A percentile compares a stretch with the other conserved stretches of the same genome.
phyloP scores from a whole-genome alignment of 2,113 vertebrate species.

The Erythrocercus mccallii region DNA sequence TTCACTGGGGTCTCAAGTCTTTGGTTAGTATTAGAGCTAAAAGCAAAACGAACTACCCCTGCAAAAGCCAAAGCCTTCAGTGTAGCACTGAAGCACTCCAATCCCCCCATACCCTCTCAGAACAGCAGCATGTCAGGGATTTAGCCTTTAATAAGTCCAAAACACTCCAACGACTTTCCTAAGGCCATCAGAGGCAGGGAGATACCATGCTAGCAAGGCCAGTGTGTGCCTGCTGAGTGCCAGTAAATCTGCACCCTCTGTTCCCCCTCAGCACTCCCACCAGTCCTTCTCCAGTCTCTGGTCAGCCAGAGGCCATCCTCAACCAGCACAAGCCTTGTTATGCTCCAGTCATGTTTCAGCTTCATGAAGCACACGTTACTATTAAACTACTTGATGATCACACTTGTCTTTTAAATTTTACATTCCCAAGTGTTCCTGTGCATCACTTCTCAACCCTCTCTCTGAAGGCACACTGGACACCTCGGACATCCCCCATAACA shows the following conservation, averaged over 20 bases:
- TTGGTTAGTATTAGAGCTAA: not conserved
- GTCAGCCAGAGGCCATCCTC: not conserved
- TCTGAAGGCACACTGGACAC: not conserved
- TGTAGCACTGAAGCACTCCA: not conserved
- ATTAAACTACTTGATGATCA: rapidly evolving
- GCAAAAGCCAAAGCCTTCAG: not conserved
- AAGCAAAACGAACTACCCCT: not conserved
- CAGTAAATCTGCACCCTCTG: rapidly evolving
- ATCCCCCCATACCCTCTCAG: not conserved
- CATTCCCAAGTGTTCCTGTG: not conserved
- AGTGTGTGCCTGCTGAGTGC: not conserved
- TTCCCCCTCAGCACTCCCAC: not conserved
- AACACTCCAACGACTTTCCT: not conserved
- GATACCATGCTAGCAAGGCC: rapidly evolving
- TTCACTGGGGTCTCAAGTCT: not conserved
- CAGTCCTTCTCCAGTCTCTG: not conserved
- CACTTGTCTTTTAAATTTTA: not conserved
- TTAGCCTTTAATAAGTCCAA: not conserved
- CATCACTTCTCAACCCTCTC: not conserved
- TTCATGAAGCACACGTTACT: not conserved
- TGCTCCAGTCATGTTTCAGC: not conserved
- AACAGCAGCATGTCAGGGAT: not conserved
- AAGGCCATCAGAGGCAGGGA: not conserved
- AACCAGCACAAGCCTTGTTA: not conserved
- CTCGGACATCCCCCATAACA: not conserved